Base-by-base conservation (phyloP, 2,113 vertebrate species). In the Excalfactoria chinensis region DNA sequence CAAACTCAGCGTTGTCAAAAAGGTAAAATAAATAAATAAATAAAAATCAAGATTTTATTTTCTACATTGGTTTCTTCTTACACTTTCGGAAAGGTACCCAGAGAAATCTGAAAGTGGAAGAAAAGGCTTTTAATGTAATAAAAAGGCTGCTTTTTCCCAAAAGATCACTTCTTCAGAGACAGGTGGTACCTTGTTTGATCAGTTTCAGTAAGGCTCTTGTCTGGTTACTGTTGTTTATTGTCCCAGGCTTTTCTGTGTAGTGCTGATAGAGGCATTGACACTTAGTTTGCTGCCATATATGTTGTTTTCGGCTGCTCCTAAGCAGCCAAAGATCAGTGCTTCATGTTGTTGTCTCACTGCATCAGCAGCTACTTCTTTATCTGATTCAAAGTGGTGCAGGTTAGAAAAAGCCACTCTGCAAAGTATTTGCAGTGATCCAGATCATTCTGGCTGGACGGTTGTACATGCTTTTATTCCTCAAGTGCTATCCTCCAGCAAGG, bases 1-100 rank as follows among this genome's bases (percentile, higher is more conserved):
- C 95, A 99, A 99, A 84, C 98, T 99, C 87, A 98, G 96, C 4
- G 96, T 98, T 32, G 98, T 99, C 51, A 98, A 98, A 92, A 98
- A 98, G 98, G 98, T 99, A 94, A 62, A 23, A 93, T 97, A 75
- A 97, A 75, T 58, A n/a, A 13, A 5, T 17, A 28, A 56, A 13
- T 13, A 5, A 19, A 28, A 56, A 13, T 14, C 10, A 5, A 5
- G 2, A 11, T 28, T 70, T 64, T 14, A 3, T 67, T 80, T 88
- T 9, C 17, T 41, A 10, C 10, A 0, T 43, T 76, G 28, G 21
- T 53, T 70, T 37, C 41, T 70, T n/a, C 20, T 63, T 71, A 2
- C 7, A 8, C 17, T 55, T 68, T 89, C 76, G 35, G 35, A 34
- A 71, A 5, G 6, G 14, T 28, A 12, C 0, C 17, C 35, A 71